A percentile compares a stretch with the other conserved stretches of the same genome.
Evolutionary conservation across 2,113 vertebrate genomes (phyloP).

Genomic region (Polypterus senegalus): DNA sequence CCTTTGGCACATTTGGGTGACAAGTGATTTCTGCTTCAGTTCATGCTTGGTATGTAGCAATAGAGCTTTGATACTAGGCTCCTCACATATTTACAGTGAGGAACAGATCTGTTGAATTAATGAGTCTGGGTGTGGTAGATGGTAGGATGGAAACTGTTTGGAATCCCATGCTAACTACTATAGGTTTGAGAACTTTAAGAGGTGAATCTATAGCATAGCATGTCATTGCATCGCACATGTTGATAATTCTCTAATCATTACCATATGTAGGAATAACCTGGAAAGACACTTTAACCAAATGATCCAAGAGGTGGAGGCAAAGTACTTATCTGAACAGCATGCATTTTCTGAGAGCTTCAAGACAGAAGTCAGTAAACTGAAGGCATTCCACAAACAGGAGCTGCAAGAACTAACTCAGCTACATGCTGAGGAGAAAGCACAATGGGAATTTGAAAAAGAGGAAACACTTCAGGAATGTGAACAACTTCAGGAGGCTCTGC

Average conservation of each 20-base stretch:
- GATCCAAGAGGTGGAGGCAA: slow-evolving; percentile 56
- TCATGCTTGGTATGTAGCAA: no score
- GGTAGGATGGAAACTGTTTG: no score
- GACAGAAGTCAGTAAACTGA: slow-evolving; percentile 41
- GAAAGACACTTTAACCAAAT: slow-evolving; percentile 67
- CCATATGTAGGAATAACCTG: slow-evolving; percentile 70
- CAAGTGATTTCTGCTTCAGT: no score
- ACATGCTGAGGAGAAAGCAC: slow-evolving; percentile 44
- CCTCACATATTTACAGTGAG: no score
- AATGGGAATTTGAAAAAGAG: slow-evolving; percentile 62
- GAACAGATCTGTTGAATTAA: no score
- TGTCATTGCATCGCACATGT: not conserved
- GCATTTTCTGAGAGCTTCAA: slow-evolving; percentile 48
- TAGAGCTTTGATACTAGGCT: no score
- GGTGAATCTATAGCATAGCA: no score
- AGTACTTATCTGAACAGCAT: slow-evolving; percentile 58
- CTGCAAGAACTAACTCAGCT: slow-evolving; percentile 43
- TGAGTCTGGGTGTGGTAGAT: no score
- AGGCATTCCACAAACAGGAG: slow-evolving; percentile 48
- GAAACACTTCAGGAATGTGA: slow-evolving; percentile 42
- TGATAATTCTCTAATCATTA: slow-evolving; percentile 33
- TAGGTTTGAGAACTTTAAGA: no score
- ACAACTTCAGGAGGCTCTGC: slow-evolving; percentile 37
- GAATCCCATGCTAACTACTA: no score
- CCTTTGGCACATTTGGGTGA: no score